phyloP scores from a whole-genome alignment of 2,797 vertebrate species.

The Eulemur coronatus region DNA sequence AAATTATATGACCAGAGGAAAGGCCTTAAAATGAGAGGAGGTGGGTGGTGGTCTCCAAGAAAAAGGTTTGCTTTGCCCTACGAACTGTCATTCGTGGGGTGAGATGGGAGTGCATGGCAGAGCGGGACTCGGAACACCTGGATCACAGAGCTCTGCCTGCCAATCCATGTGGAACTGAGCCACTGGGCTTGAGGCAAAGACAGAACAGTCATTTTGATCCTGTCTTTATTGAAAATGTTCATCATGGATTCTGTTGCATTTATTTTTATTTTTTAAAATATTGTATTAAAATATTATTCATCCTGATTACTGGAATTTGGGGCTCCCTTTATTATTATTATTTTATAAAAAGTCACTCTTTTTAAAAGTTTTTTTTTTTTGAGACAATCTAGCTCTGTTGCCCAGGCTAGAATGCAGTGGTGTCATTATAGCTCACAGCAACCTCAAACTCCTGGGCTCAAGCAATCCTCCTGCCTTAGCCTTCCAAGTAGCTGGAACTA shows the following conservation, averaged over 20 bases:
- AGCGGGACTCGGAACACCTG: not conserved
- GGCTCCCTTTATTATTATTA: not conserved
- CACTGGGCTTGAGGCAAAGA: not conserved
- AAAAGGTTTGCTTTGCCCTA: not conserved
- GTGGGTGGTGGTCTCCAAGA: not conserved
- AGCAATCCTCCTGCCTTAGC: too few species aligned
- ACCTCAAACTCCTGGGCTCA: too few species aligned
- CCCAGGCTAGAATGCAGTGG: not conserved
- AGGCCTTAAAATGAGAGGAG: not conserved
- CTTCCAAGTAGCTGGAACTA: too few species aligned
- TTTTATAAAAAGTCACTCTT: not conserved
- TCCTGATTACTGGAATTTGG: not conserved
- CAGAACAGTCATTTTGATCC: not conserved
- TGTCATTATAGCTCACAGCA: too few species aligned
- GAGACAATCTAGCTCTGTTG: not conserved
- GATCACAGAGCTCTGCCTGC: not conserved
- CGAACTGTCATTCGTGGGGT: not conserved
- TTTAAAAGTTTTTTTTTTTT: not conserved
- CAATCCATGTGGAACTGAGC: not conserved
- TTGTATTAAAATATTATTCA: not conserved
- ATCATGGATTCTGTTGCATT: not conserved
- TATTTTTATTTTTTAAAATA: not conserved
- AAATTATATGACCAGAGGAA: not conserved
- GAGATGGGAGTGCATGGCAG: not conserved
- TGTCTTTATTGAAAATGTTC: not conserved